Evolutionary conservation across 2,797 vertebrate species (phyloP).

Genomic region (Acrocephalus scirpaceus): DNA sequence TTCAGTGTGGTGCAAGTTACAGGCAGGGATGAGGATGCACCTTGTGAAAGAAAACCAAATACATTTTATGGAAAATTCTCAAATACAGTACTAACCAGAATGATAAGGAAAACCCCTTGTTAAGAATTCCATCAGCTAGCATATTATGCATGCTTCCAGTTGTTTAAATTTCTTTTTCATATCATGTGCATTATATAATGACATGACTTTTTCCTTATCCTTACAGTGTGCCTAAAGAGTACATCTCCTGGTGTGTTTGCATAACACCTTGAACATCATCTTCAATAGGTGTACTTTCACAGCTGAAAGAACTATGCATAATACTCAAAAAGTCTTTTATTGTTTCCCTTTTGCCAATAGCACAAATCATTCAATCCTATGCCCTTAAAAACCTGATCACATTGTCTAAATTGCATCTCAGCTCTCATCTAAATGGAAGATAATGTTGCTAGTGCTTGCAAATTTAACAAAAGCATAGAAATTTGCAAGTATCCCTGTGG

Average conservation of each 20-base stretch:
- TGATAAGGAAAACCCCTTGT: not conserved
- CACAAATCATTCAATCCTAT: not conserved
- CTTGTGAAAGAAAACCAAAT: not conserved
- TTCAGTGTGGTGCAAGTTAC: not conserved
- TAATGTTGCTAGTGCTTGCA: not conserved
- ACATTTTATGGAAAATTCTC: not conserved
- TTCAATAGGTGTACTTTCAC: not conserved
- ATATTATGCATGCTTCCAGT: not conserved
- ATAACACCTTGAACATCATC: not conserved
- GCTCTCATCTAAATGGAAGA: not conserved
- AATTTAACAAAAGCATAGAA: not conserved
- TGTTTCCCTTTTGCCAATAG: not conserved
- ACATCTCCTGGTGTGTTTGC: not conserved
- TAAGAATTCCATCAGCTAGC: not conserved
- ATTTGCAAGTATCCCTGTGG: not conserved
- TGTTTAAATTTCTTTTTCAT: not conserved
- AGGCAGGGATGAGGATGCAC: not conserved
- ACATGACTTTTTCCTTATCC: not conserved
- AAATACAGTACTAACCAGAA: not conserved
- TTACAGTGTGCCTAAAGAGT: not conserved
- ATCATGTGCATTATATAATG: not conserved
- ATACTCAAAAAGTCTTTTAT: not conserved
- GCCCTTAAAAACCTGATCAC: not conserved
- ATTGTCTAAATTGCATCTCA: not conserved
- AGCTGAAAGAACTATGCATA: not conserved